Base-by-base conservation (phyloP, 2,797 vertebrate species). In the Babyrousa celebensis region DNA sequence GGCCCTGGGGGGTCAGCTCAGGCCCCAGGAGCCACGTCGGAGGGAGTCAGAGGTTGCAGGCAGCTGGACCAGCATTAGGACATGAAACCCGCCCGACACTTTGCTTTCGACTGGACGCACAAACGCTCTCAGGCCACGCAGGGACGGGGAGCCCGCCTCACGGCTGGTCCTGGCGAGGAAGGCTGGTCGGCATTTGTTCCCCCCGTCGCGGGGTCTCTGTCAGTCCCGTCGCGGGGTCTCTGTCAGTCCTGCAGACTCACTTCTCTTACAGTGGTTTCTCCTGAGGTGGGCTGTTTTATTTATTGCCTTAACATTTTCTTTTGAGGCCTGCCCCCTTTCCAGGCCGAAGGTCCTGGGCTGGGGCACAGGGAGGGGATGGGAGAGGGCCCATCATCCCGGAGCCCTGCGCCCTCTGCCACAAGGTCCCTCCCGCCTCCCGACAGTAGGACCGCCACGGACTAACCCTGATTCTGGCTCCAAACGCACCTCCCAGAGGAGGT, bases 221-320 rank as follows among this genome's bases (percentile, higher is more conserved):
- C 3, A 5, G 23, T 85, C 80, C 67, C 85, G 67, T 94, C 63
- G 52, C 93, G 89, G 85, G 97, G 85, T 40, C 96, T 93, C 97
- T 74, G 89, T 32, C 3, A 5, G 23, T 85, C 80, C 67, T 36
- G 77, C 83, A 74, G 77, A 74, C 62, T 62, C 1, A 5, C 12
- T 21, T 36, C 62, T n/a, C 68, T 85, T 40, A 52, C 6, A 56
- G 95, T 84, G 89, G 87, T 95, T 94, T 88, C 58, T 90, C 93
- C 29, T 17, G 91, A 91, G 65, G 90, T 63, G 93, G 93, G 96
- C 93, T 96, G 94, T 98, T 98, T 92, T 93, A 94, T 97, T 97
- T 97, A 95, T 96, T 95, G 97, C 97, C 96, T 96, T 97, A 97
- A 96, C 56, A 86, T 86, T 93, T 97, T 95, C 74, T 87, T 95